A percentile compares a stretch with the other conserved stretches of the same genome.
phyloP scores from a whole-genome alignment of 35 echinoderm and acorn worm species.

The Acanthaster planci region DNA sequence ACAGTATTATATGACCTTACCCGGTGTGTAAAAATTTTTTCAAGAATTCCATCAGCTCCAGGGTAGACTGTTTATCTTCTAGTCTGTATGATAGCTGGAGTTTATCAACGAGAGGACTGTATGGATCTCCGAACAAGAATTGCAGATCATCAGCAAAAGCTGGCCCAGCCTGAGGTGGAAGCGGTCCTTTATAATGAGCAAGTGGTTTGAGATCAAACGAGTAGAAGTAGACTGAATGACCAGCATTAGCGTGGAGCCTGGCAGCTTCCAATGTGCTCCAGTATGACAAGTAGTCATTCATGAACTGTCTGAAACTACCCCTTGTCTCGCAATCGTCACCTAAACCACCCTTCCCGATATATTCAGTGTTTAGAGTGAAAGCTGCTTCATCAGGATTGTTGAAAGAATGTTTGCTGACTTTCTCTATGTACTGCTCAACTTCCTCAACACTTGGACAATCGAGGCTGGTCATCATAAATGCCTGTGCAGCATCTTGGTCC shows the following conservation, averaged over 20 bases:
- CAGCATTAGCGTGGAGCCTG: background rate
- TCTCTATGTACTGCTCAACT: background rate
- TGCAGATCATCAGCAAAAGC: conserved; percentile 39
- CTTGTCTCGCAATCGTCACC: background rate
- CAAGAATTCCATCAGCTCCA: background rate
- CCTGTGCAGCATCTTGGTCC: background rate
- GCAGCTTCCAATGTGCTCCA: conserved; percentile 25
- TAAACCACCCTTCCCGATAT: background rate
- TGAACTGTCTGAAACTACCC: background rate
- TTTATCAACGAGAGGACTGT: background rate
- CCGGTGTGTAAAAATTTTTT: background rate
- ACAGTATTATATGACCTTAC: conserved; percentile 31
- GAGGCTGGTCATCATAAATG: background rate
- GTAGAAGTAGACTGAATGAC: background rate
- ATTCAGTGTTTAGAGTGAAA: background rate
- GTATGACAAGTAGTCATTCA: background rate
- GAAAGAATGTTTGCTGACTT: background rate
- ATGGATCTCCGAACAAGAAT: conserved; percentile 43
- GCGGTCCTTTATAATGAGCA: background rate
- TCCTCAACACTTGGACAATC: background rate
- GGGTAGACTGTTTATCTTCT: conserved; percentile 6
- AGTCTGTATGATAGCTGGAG: conserved; percentile 11
- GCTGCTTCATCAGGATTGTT: background rate
- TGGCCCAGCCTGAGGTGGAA: conserved; percentile 6
- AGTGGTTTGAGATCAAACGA: conserved; percentile 16